phyloP scores from a whole-genome alignment of 53 echinoderm and acorn worm genomes.

The Pentamera pediparva region DNA sequence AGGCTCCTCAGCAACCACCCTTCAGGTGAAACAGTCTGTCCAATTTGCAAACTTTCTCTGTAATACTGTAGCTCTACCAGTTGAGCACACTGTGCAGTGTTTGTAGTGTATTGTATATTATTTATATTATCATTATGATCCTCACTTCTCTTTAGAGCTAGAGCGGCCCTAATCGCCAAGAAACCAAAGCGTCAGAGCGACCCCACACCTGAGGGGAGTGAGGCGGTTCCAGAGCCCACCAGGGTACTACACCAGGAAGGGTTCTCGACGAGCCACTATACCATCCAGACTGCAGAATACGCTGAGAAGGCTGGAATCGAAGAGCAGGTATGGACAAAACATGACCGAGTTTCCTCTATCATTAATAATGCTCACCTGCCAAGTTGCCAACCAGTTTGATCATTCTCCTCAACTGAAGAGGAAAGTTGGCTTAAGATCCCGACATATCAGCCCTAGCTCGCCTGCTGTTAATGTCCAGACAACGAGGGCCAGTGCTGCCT shows the following conservation, averaged over 20 bases:
- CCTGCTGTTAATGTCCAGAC: too few species aligned
- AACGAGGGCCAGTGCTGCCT: too few species aligned
- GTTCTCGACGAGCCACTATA: constrained; percentile 89
- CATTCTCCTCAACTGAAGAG: too few species aligned
- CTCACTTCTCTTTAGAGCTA: constrained; percentile 28
- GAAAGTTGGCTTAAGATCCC: too few species aligned
- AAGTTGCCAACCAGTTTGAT: too few species aligned
- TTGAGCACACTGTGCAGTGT: background rate
- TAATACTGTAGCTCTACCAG: background rate
- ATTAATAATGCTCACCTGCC: background rate
- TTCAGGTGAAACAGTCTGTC: too few species aligned
- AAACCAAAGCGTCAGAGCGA: background rate
- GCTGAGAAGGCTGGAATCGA: constrained; percentile 79
- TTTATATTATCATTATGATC: background rate
- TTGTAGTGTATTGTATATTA: background rate
- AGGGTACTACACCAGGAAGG: constrained; percentile 53
- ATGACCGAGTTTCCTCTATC: background rate
- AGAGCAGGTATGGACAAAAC: constrained; percentile 59
- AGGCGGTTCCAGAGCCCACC: constrained; percentile 39
- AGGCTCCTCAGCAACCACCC: too few species aligned
- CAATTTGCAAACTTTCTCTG: too few species aligned
- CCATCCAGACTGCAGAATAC: constrained; percentile 70
- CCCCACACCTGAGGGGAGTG: constrained; percentile 24
- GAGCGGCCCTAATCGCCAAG: constrained; percentile 82
- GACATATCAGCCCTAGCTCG: too few species aligned